phyloP scores from a whole-genome alignment of 2,797 vertebrate species.

The Sebastes iracundus region DNA sequence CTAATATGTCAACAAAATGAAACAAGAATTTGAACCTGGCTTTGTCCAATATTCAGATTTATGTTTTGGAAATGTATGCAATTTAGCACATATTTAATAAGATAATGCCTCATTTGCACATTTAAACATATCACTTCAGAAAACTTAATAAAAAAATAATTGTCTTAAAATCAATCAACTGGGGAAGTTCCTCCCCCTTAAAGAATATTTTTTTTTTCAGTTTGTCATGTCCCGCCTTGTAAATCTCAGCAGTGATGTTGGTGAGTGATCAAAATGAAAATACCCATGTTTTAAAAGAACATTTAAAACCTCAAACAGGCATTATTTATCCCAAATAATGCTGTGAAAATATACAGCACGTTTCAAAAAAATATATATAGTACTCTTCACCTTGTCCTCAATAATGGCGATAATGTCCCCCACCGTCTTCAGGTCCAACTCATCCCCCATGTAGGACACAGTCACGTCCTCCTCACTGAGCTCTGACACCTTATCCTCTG shows the following conservation, averaged over 20 bases:
- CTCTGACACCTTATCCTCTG: conserved; percentile 85
- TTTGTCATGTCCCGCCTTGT: not conserved
- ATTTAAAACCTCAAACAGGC: not conserved
- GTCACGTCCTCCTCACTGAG: conserved; percentile 91
- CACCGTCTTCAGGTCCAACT: conserved; percentile 95
- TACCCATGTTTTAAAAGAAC: not conserved
- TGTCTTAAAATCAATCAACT: too few species aligned
- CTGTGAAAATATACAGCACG: not conserved
- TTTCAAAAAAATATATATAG: not conserved
- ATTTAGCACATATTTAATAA: too few species aligned
- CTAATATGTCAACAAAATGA: too few species aligned
- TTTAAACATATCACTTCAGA: too few species aligned
- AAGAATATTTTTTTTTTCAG: not conserved
- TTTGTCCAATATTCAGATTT: too few species aligned
- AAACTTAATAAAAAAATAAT: too few species aligned
- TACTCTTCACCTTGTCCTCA: conserved; percentile 90
- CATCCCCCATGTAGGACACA: conserved; percentile 93
- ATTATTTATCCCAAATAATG: not conserved
- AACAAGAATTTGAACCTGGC: too few species aligned
- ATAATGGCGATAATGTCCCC: conserved; percentile 98
- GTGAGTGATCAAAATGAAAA: not conserved
- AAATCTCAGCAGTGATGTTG: not conserved
- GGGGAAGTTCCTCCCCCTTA: not conserved
- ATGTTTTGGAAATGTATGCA: too few species aligned
- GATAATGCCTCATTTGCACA: too few species aligned